phyloP scores from a whole-genome alignment of 1,140 invertebrate species.

The Lethrus apterus region DNA sequence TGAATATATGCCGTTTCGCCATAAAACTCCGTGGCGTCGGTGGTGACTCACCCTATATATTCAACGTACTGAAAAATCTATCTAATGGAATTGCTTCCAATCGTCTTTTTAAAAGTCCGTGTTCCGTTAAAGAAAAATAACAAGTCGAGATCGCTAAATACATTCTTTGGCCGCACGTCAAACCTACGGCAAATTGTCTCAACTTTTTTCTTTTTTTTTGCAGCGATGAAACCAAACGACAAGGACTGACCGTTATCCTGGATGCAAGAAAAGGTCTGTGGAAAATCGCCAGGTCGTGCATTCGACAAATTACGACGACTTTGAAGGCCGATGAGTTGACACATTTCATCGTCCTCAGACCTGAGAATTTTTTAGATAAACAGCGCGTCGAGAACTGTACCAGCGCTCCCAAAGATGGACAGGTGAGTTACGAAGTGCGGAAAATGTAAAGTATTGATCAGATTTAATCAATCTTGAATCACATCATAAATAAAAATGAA shows the following conservation, averaged over 20 bases:
- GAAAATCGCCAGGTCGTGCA: slow-evolving; percentile 54
- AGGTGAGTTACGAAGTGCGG: slow-evolving; percentile 47
- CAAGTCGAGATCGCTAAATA: too few species aligned
- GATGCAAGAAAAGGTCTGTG: slow-evolving; percentile 57
- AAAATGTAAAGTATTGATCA: not conserved
- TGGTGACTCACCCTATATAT: too few species aligned
- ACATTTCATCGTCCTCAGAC: slow-evolving; percentile 55
- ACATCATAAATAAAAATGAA: not conserved
- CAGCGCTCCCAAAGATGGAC: slow-evolving; percentile 53
- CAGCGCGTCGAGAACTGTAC: slow-evolving; percentile 63
- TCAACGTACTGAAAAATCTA: too few species aligned
- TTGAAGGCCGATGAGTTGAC: slow-evolving; percentile 47
- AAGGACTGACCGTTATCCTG: slow-evolving; percentile 54
- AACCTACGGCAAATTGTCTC: too few species aligned
- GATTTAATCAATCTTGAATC: not conserved
- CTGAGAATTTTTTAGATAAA: slow-evolving; percentile 69
- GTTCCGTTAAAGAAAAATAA: too few species aligned
- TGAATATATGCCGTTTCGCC: too few species aligned
- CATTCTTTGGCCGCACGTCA: too few species aligned
- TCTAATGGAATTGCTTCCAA: too few species aligned
- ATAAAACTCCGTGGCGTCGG: too few species aligned
- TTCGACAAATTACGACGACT: slow-evolving; percentile 47
- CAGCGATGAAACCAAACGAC: slow-evolving; percentile 23
- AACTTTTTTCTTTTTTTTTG: slow-evolving; percentile 18
- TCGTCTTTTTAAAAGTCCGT: too few species aligned